Percentiles rank a stretch among this genome's conserved stretches.
These are phyloP conservation scores for Peromyscus melanophrys DNA, from an alignment of 2,797 vertebrate species.

Conservation along the genomic window DNA sequence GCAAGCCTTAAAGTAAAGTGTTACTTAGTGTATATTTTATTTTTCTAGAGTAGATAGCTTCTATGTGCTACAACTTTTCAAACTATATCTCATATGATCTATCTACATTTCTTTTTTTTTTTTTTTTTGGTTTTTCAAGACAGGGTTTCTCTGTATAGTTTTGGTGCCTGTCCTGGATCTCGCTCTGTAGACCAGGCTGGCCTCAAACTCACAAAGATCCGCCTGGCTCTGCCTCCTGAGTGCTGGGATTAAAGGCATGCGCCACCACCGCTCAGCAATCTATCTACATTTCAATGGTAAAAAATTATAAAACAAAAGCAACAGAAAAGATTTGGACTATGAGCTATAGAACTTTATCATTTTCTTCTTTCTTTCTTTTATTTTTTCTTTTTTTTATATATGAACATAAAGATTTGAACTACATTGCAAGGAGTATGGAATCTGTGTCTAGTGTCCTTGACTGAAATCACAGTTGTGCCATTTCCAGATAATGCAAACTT, in stretches of 20 bases:
- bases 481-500: constrained; percentile 17
- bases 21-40: constrained; percentile 47
- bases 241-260: no score
- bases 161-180: no score
- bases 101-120: background rate
- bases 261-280: no score
- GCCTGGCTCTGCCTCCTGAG: no score
- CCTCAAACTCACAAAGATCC: no score
- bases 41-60: constrained; percentile 4
- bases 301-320: constrained; percentile 52
- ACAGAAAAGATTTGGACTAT: background rate
- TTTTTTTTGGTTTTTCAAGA: no score
- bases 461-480: constrained; percentile 58
- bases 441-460: background rate
- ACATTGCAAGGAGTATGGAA: constrained; percentile 22
- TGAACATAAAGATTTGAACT: constrained; percentile 32
- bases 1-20: constrained; percentile 36
- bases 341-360: background rate
- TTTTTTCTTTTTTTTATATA: background rate
- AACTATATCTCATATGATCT: background rate
- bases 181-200: no score
- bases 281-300: background rate
- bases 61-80: background rate
- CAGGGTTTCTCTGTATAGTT: no score
- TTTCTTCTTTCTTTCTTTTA: background rate